Evolutionary conservation across 2,113 vertebrate species (phyloP), one percentile per base, ranked within the genome.

Genomic region (Eubucco bourcierii): DNA sequence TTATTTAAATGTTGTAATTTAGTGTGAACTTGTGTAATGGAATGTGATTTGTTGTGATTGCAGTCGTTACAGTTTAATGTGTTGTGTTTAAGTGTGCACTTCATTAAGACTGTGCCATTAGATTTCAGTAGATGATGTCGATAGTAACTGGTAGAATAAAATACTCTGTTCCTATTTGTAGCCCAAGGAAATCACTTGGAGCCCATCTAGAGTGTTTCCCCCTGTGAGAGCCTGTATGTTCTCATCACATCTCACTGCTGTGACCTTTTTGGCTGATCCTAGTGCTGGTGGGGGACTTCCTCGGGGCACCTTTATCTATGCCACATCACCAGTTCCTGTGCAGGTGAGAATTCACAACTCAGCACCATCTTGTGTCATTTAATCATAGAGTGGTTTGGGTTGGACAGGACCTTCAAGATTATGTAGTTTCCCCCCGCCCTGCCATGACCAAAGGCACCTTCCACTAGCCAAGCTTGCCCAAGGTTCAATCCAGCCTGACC

Each of bases 201-300:
- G 98, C 96, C 98, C 99, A 10, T 99, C 98, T 1, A 97, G 99
- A 91, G 98, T 99, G 78, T 99, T 99, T 60, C 99, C 99, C 50
- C 99, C 99, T 0, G 99, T 99, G 17, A 98, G 99, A n/a, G 99
- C 99, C 61, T 99, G 99, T 97, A 99, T 99, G 99, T 99, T 99
- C 95, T 99, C 99, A 5, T 99, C 99, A 2, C 99, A 98, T 52
- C 97, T 99, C 56, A 99, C 99, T 47, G 99, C 99, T 2, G 99
- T 99, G 95, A 99, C 98, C 65, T 99, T 99, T 95, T 95, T 99
- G 96, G 99, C 99, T 58, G 99, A 99, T 94, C 99, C 99, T 55
- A 99, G 99, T 3, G 99, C 99, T 17, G 99, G 99, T 7, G 99
- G 99, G 46, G 99, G 99, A 3, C 98, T 99, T 46, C 99, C 99